Conservation (phyloP, 2,113 vertebrate genomes). For the Dascyllus trimaculatus region DNA sequence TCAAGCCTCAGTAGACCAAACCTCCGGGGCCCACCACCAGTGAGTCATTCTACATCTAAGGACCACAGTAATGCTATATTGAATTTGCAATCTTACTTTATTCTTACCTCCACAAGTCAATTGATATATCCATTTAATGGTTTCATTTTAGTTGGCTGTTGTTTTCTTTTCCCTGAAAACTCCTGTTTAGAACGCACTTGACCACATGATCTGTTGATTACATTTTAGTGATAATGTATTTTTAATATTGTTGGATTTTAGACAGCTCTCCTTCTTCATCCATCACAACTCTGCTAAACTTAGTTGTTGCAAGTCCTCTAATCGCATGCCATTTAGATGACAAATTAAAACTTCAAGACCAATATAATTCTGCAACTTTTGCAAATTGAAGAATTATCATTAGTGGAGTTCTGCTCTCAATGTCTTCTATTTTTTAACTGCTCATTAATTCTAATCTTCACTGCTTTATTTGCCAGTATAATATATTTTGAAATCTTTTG, state of each 20-base stretch:
- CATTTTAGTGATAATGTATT: neutral
- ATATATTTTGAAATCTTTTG: constrained; percentile 7
- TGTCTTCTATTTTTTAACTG: neutral
- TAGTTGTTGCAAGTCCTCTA: neutral
- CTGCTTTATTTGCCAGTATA: neutral
- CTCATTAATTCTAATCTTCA: neutral
- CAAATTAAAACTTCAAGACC: constrained; percentile 12
- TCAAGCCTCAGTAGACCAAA: constrained; percentile 29
- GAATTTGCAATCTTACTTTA: neutral
- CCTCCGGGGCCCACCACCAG: neutral
- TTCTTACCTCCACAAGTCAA: neutral
- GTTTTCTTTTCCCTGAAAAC: neutral
- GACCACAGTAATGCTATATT: constrained; percentile 10
- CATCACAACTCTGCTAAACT: neutral
- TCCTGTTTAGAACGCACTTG: neutral
- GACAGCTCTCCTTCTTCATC: neutral
- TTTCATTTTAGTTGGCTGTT: neutral
- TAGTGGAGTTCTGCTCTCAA: neutral
- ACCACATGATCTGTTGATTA: constrained; percentile 1
- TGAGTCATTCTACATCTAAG: constrained; percentile 20
- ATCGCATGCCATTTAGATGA: neutral
- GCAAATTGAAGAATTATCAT: constrained; percentile 1
- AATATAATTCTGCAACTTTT: constrained; percentile 6
- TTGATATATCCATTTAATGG: neutral
- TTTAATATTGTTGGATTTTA: neutral